Conservation (phyloP, 2,888 invertebrate genomes). For the Lymantria monacha region DNA sequence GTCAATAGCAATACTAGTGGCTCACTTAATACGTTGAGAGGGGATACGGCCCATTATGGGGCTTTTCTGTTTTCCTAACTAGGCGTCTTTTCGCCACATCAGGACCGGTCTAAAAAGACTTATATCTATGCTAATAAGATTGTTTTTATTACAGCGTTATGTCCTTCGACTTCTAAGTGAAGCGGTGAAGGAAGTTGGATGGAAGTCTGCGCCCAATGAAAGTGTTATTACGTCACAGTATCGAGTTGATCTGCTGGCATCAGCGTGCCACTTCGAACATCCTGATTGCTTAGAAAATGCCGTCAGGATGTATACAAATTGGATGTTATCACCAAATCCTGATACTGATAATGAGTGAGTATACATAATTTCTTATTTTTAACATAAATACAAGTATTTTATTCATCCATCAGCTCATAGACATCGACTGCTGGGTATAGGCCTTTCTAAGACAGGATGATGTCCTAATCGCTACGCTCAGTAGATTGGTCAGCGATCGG, state of each 20-base stretch:
- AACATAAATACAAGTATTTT: no score
- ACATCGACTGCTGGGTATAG: no score
- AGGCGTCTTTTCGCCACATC: no score
- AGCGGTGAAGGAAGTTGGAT: conserved; percentile 87
- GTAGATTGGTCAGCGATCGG: no score
- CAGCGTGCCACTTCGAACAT: conserved; percentile 89
- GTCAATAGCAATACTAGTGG: no score
- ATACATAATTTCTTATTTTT: neutral
- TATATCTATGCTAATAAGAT: no score
- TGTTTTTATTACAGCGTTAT: conserved; percentile 80
- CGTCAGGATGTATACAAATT: conserved; percentile 87
- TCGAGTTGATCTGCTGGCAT: conserved; percentile 86
- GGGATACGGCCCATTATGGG: no score
- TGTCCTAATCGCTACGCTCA: no score
- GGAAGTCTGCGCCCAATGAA: conserved; percentile 83
- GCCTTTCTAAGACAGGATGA: neutral
- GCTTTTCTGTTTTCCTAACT: no score
- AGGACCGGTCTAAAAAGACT: no score
- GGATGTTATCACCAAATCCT: conserved; percentile 88
- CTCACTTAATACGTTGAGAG: no score
- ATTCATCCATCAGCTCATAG: no score
- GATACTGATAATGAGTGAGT: conserved; percentile 89
- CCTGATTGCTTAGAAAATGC: conserved; percentile 89
- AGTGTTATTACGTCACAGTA: conserved; percentile 87
- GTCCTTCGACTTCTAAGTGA: conserved; percentile 84